Evolutionary conservation across 2,797 vertebrate genomes (phyloP), one percentile per base, ranked within the genome.

Genomic region (Acanthurus leucopareius): DNA sequence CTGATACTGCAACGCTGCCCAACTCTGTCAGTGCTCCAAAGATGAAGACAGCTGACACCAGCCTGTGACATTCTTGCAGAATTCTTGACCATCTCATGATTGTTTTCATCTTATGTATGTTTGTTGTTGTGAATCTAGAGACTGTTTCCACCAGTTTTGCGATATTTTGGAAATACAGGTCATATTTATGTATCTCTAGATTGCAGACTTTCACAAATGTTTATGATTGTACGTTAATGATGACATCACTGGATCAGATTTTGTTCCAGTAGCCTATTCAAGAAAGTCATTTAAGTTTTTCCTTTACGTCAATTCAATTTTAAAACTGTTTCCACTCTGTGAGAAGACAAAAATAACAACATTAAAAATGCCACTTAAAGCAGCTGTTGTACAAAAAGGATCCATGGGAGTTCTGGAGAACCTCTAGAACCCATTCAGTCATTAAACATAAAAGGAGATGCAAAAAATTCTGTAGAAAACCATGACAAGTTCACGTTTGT

Each of bases 41-140:
- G 77, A 85, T 77, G 0, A 95, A 93, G 79, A 89, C 95, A 0
- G 77, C 94, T 0, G 95, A 98, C 75, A 98, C 97, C 65, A 97
- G 96, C 89, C 92, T 98, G 70, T 99, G 89, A 97, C n/a, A 5
- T 15, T 35, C 17, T 38, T 3, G 5, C 22, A 28, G 2, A 16
- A 14, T 2, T 32, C 6, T 49, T 0, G 9, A 54, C 10, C 14
- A 17, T n/a, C 15, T 15, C 19, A 54, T 22, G 3, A 16, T 9
- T 60, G 62, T 28, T 32, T 54, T 32, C 28, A 32, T 32, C 28
- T 49, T 3, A 17, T 66, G 8, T 35, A 32, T 66, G 13, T 44
- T 58, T 40, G 28, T 13, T 52, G 53, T 42, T 68, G 22, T 20
- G 60, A 32, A 25, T 66, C 13, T 42, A 45, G 20, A 64, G 60